These are phyloP conservation scores for Spheniscus mendiculus DNA, from an alignment of 2,113 vertebrate species.

Conservation along the genomic window DNA sequence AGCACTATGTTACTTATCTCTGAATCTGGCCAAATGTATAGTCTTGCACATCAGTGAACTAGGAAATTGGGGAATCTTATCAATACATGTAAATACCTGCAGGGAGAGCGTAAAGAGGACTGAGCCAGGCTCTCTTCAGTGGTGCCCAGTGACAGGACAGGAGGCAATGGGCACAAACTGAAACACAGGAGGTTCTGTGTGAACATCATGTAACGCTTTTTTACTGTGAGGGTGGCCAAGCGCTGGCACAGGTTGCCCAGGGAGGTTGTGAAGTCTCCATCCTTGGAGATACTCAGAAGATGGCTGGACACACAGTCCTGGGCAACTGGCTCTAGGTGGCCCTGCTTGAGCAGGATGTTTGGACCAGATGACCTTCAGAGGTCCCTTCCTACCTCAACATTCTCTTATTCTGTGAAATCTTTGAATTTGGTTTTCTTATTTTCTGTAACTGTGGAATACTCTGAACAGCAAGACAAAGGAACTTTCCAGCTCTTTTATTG, in stretches of 20 bases:
- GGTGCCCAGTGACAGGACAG: not conserved
- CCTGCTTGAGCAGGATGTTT: not conserved
- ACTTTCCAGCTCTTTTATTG: not conserved
- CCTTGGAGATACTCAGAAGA: not conserved
- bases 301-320: accelerated
- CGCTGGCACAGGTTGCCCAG: not conserved
- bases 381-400: not conserved
- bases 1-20: not conserved
- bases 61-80: not conserved
- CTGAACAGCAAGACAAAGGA: not conserved
- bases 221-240: not conserved
- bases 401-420: not conserved
- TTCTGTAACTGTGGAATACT: not conserved
- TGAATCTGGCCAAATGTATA: not conserved
- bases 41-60: not conserved
- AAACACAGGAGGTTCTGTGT: not conserved
- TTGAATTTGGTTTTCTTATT: not conserved
- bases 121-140: not conserved
- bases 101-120: not conserved
- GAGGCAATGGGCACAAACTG: not conserved
- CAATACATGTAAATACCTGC: not conserved
- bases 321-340: accelerated
- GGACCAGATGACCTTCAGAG: not conserved
- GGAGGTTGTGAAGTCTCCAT: not conserved
- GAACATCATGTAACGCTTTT: not conserved